Base-by-base conservation (phyloP, 2,113 vertebrate genomes). In the Tetraodon nigroviridis region DNA sequence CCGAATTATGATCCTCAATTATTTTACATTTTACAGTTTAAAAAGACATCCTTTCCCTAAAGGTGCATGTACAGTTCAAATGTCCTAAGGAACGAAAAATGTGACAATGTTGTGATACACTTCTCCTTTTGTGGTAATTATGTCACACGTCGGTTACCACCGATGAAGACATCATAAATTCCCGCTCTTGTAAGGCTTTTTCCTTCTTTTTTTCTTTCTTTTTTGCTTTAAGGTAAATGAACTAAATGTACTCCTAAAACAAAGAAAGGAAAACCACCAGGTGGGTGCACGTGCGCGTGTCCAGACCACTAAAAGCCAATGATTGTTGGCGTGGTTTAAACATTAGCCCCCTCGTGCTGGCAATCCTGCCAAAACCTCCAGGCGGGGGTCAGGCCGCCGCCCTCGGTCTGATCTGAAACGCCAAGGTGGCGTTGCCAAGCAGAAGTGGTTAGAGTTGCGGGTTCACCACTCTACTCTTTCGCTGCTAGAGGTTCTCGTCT, bases 241-340 rank as follows among this genome's bases (percentile, higher is more conserved):
- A 46, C 1, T 3, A 63, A 56, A 53, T 7, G 40, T 37, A 0
- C 20, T 5, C 61, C 1, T 4, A 10, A 67, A 55, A 76, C 53
- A 65, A 69, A 51, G 46, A 44, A 37, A 64, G 54, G 63, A 59
- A 79, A 69, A 51, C 7, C 41, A 45, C 27, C 29, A 32, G 41
- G 21, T 45, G 41, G 60, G 40, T n/a, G 51, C 52, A 8, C 37
- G 18, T 49, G 47, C 42, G 29, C 42, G n/a, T 41, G 45, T 41
- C 63, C 44, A 32, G 24, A 20, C 51, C 44, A 50, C n/a, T 22
- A 20, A 21, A 13, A 47, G 55, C 69, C 79, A 81, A 76, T 71
- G 18, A 59, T 4, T 62, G 55, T 50, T 61, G 51, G n/a, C 47
- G 59, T 51, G 18, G 57, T 53, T 79, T 76, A 73, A 73, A 72